Evolutionary conservation across 2,888 invertebrate species (phyloP).

Genomic region (Melinaea menophilus): DNA sequence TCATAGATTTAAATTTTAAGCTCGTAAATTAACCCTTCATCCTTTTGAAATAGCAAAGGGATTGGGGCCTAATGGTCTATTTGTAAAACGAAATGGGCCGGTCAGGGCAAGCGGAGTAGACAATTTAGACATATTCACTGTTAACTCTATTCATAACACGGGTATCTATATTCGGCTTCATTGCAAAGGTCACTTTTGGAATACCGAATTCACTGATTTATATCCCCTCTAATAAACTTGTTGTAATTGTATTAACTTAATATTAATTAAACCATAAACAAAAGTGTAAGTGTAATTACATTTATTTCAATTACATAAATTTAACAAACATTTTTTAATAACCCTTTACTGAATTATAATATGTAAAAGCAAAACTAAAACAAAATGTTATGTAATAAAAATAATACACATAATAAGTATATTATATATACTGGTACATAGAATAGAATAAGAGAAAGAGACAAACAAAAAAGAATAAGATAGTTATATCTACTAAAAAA

Average conservation of each 20-base stretch:
- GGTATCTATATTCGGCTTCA: slow-evolving; percentile 22
- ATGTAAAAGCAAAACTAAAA: too few species aligned
- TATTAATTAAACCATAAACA: background rate
- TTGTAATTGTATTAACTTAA: background rate
- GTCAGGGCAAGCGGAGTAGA: slow-evolving; percentile 69
- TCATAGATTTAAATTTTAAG: slow-evolving; percentile 77
- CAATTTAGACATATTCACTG: slow-evolving; percentile 70
- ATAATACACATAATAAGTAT: too few species aligned
- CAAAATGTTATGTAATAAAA: too few species aligned
- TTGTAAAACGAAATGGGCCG: slow-evolving; percentile 74
- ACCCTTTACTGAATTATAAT: too few species aligned
- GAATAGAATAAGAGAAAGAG: too few species aligned
- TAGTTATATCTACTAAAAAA: too few species aligned
- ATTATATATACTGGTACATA: too few species aligned
- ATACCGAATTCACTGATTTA: slow-evolving; percentile 24
- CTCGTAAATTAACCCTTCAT: slow-evolving; percentile 77
- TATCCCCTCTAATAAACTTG: slow-evolving; percentile 20
- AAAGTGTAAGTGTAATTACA: too few species aligned
- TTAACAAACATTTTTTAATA: too few species aligned
- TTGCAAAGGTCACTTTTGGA: slow-evolving; percentile 26
- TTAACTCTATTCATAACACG: slow-evolving; percentile 50
- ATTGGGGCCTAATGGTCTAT: slow-evolving; percentile 77
- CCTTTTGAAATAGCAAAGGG: slow-evolving; percentile 77
- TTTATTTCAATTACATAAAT: too few species aligned
- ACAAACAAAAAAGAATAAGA: too few species aligned